These are phyloP conservation scores for Synanthedon myopaeformis DNA, from an alignment of 2,888 invertebrate species.

Conservation along the genomic window DNA sequence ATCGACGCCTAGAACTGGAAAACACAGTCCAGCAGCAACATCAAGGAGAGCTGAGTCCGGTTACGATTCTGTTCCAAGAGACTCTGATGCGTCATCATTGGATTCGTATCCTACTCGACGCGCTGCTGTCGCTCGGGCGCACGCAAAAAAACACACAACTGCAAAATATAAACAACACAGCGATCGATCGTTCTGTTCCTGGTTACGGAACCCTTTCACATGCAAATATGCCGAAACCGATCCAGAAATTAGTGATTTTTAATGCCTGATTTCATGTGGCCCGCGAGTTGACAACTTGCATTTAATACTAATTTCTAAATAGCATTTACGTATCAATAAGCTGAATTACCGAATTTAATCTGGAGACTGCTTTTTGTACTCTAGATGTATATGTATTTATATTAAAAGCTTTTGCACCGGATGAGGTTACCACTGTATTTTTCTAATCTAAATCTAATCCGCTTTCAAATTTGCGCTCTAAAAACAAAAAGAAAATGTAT, in stretches of 20 bases:
- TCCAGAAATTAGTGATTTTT: slow-evolving; percentile 76
- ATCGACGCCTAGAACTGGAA: slow-evolving; percentile 84
- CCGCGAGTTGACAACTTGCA: too few relatives aligned
- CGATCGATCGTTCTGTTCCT: slow-evolving; percentile 80
- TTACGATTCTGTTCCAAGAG: slow-evolving; percentile 90
- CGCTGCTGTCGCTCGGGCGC: slow-evolving; percentile 60
- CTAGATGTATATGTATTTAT: slow-evolving; percentile 56
- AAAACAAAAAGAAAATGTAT: slow-evolving; percentile 22
- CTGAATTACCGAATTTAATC: slow-evolving; percentile 72
- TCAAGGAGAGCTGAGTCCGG: slow-evolving; percentile 89
- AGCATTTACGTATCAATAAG: slow-evolving; percentile 52
- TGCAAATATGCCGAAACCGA: slow-evolving; percentile 82
- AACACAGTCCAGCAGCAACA: slow-evolving; percentile 82
- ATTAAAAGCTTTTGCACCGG: slow-evolving; percentile 54
- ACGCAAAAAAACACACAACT: slow-evolving; percentile 66
- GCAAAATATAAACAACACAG: slow-evolving; percentile 78
- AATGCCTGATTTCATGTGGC: slow-evolving; percentile 14
- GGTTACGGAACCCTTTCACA: slow-evolving; percentile 81
- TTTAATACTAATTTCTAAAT: slow-evolving; percentile 23
- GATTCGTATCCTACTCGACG: slow-evolving; percentile 75
- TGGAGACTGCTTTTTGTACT: slow-evolving; percentile 72
- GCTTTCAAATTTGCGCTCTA: slow-evolving; percentile 41
- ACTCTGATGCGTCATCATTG: slow-evolving; percentile 88
- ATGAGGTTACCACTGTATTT: slow-evolving; percentile 64
- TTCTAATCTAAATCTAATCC: slow-evolving; percentile 42